phyloP scores from a whole-genome alignment of 37 sponge, comb jelly and placozoan species.

The Cliona cf. orientalis region DNA sequence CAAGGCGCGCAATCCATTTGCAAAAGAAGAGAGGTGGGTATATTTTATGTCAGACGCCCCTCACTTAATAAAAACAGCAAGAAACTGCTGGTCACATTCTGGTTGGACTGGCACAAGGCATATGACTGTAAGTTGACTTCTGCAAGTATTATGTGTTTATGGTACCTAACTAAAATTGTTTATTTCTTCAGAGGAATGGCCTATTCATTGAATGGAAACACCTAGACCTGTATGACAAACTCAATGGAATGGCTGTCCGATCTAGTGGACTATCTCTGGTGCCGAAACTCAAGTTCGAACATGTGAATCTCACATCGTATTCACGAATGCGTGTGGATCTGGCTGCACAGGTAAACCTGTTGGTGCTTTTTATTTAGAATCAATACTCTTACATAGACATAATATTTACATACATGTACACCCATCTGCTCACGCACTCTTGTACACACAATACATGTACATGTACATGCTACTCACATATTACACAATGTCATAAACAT shows the following conservation, averaged over 20 bases:
- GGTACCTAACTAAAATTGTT: neutral
- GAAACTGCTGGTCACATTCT: conserved; percentile 41
- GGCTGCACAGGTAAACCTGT: conserved; percentile 56
- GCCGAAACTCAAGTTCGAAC: conserved; percentile 13
- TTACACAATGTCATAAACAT: no score
- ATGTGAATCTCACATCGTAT: conserved; percentile 35
- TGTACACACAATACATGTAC: no score
- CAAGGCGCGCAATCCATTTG: conserved; percentile 23
- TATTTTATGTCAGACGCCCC: conserved; percentile 46
- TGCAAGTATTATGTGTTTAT: conserved; percentile 8
- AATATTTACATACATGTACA: no score
- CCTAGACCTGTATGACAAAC: conserved; percentile 5
- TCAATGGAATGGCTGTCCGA: neutral
- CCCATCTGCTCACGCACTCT: no score
- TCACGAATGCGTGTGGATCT: conserved; percentile 47
- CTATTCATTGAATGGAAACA: conserved; percentile 34
- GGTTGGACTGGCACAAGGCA: conserved; percentile 1
- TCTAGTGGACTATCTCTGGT: conserved; percentile 31
- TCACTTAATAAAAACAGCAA: conserved; percentile 37
- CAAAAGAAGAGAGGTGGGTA: neutral
- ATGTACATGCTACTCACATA: no score
- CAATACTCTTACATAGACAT: no score
- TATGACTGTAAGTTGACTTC: conserved; percentile 10
- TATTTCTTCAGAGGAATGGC: conserved; percentile 20
- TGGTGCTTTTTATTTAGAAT: conserved; percentile 16